Percentiles rank a stretch among this genome's conserved stretches.
Evolutionary conservation across 2,888 invertebrate genomes (phyloP).

Genomic region (Cartodere bifasciata): DNA sequence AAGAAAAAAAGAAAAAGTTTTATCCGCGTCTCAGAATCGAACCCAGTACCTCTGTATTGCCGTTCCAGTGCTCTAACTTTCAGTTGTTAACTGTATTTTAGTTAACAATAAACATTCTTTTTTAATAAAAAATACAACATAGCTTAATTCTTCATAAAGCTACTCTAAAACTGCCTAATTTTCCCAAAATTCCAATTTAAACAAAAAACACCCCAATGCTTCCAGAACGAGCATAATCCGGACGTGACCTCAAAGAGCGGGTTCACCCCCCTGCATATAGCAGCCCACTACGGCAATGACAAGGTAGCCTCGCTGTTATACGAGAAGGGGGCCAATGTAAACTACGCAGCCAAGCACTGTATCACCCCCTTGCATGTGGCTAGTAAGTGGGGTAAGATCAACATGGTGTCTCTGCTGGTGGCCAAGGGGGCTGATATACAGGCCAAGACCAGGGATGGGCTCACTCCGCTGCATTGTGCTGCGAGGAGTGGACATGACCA

Average conservation of each 20-base stretch:
- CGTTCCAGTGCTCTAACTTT: too few species aligned
- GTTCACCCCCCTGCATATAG: slow-evolving; percentile 96
- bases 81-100: too few species aligned
- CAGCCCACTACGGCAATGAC: slow-evolving; percentile 96
- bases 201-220: too few species aligned
- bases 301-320: slow-evolving; percentile 83
- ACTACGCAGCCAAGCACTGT: slow-evolving; percentile 92
- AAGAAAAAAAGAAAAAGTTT: too few species aligned
- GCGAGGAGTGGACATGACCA: slow-evolving; percentile 92
- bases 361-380: slow-evolving; percentile 98
- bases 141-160: too few species aligned
- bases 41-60: too few species aligned
- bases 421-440: slow-evolving; percentile 86
- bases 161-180: too few species aligned
- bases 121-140: too few species aligned
- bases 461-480: slow-evolving; percentile 94
- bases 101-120: too few species aligned
- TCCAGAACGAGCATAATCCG: slow-evolving; percentile 86
- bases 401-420: slow-evolving; percentile 80
- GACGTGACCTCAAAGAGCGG: slow-evolving; percentile 96
- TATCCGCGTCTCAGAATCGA: too few species aligned
- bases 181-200: too few species aligned
- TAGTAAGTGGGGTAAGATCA: slow-evolving; percentile 95
- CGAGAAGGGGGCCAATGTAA: slow-evolving; percentile 87
- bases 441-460: slow-evolving; percentile 84